Conservation (phyloP, 2,888 invertebrate species). For the Tinea trinotella region DNA sequence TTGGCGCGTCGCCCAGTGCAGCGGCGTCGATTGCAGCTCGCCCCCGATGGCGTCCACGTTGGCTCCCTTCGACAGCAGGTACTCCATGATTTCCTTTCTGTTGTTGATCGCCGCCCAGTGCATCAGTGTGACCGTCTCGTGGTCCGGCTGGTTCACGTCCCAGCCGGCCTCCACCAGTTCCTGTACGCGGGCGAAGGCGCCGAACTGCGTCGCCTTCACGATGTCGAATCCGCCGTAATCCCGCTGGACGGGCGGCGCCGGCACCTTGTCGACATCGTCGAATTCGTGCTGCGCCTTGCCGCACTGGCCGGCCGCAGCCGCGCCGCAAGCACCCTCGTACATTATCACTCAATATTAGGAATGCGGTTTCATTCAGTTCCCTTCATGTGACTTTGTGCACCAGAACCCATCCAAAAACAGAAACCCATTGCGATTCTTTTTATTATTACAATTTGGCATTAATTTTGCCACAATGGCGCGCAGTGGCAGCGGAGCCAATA, state of each 20-base stretch:
- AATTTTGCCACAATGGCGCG: too few species aligned
- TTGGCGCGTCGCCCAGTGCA: slow-evolving; percentile 98
- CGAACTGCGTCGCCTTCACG: slow-evolving; percentile 97
- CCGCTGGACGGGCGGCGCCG: slow-evolving; percentile 69
- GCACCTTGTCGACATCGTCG: slow-evolving; percentile 74
- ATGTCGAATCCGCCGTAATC: slow-evolving; percentile 91
- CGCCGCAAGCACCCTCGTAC: slow-evolving; percentile 82
- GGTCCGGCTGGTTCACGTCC: slow-evolving; percentile 95
- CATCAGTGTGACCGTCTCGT: slow-evolving; percentile 95
- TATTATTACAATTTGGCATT: too few species aligned
- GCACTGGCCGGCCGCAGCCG: slow-evolving; percentile 77
- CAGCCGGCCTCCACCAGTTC: slow-evolving; percentile 93
- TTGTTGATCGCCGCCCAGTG: slow-evolving; percentile 99
- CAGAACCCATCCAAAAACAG: slow-evolving; percentile 42
- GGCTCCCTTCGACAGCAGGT: slow-evolving; percentile 84
- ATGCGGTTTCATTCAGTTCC: slow-evolving; percentile 42
- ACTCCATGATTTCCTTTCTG: slow-evolving; percentile 91
- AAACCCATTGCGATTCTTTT: slow-evolving; percentile 19
- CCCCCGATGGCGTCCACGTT: slow-evolving; percentile 94
- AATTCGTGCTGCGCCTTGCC: slow-evolving; percentile 74
- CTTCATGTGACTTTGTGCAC: too few species aligned
- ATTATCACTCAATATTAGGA: slow-evolving; percentile 61
- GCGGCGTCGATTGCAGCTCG: slow-evolving; percentile 94
- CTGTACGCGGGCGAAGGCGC: slow-evolving; percentile 85
- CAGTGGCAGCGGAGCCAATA: too few species aligned